A percentile compares a stretch with the other conserved stretches of the same genome.
phyloP scores from a whole-genome alignment of 2,888 invertebrate species.

The Busseola fusca region DNA sequence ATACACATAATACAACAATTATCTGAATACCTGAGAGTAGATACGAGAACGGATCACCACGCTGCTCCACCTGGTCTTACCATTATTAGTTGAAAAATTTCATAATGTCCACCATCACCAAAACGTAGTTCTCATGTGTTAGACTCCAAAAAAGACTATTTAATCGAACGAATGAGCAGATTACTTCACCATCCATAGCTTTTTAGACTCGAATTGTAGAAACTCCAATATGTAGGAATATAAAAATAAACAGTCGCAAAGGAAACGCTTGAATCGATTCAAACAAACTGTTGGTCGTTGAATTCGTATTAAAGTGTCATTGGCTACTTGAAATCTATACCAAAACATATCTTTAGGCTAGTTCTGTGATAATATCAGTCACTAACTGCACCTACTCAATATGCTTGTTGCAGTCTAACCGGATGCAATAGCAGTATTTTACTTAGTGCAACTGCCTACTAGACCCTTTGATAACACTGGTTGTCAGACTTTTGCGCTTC shows the following conservation, averaged over 20 bases:
- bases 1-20: too few relatives aligned
- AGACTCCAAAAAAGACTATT: not conserved
- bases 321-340: constrained; percentile 21
- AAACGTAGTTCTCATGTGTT: too few relatives aligned
- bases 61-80: not conserved
- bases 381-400: not conserved
- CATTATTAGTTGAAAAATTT: not conserved
- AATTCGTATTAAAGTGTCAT: constrained; percentile 35
- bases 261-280: constrained; percentile 26
- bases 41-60: not conserved
- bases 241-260: constrained; percentile 37
- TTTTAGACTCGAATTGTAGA: constrained; percentile 19
- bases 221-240: constrained; percentile 24
- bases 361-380: not conserved
- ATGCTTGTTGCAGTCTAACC: not conserved
- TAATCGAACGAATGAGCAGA: not conserved
- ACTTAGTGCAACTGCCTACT: not conserved
- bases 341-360: not conserved
- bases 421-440: not conserved
- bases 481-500: not conserved
- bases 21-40: too few relatives aligned
- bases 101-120: not conserved
- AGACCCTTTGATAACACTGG: not conserved
- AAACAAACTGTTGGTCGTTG: constrained; percentile 27
- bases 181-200: constrained; percentile 2